A percentile compares a stretch with the other conserved stretches of the same genome.
These are phyloP conservation scores for Rutpela maculata DNA, from an alignment of 2,888 invertebrate species.

Conservation along the genomic window DNA sequence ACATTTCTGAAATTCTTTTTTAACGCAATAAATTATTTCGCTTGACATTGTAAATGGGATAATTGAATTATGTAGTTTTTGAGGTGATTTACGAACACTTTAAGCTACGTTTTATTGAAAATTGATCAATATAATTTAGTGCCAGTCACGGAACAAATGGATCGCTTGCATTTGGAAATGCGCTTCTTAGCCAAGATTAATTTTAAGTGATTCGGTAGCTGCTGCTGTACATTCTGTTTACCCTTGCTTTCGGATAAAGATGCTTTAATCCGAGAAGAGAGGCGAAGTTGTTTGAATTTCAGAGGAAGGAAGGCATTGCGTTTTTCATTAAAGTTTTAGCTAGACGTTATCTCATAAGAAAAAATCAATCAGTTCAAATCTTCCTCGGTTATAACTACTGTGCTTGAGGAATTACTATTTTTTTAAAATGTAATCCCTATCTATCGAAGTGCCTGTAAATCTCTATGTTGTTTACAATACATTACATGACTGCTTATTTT, in stretches of 20 bases:
- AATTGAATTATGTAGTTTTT: slow-evolving; percentile 29
- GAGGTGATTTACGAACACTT: slow-evolving; percentile 16
- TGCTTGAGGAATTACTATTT: too few species aligned
- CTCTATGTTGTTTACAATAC: too few species aligned
- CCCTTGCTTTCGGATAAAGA: neutral
- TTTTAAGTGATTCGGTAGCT: neutral
- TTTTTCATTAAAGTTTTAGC: neutral
- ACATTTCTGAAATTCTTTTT: slow-evolving; percentile 13
- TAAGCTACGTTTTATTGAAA: slow-evolving; percentile 25
- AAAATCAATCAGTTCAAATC: too few species aligned
- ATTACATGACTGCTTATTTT: too few species aligned
- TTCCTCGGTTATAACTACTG: too few species aligned
- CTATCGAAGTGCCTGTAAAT: too few species aligned
- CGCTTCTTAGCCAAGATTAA: slow-evolving; percentile 19
- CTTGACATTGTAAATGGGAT: neutral
- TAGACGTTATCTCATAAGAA: too few species aligned
- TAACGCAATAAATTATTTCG: slow-evolving; percentile 12
- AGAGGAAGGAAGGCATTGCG: too few species aligned
- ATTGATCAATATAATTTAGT: slow-evolving; percentile 21
- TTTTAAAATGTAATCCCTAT: too few species aligned
- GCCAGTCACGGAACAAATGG: slow-evolving; percentile 1
- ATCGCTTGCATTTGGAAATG: slow-evolving; percentile 21
- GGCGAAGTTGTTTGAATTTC: too few species aligned
- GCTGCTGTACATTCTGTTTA: neutral
- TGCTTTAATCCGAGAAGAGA: neutral